Conservation (phyloP, 2,888 invertebrate genomes). For the Pardosa pseudoannulata region DNA sequence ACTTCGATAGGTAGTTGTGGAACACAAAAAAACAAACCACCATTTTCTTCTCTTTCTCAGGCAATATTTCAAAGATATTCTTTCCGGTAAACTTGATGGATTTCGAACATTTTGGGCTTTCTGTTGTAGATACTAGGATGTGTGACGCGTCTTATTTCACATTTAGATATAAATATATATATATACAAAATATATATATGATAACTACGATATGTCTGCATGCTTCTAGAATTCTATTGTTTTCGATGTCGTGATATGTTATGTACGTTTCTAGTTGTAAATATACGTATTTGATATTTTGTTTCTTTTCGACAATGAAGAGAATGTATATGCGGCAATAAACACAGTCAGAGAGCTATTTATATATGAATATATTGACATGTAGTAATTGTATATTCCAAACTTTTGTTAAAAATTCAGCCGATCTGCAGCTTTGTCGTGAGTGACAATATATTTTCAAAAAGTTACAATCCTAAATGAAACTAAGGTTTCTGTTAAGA, state of each 20-base stretch:
- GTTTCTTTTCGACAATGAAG: neutral
- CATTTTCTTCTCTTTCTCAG: neutral
- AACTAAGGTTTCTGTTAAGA: no score
- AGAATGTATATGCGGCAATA: no score
- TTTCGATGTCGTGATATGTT: constrained; percentile 39
- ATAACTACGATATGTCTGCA: constrained; percentile 8
- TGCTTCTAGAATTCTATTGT: constrained; percentile 30
- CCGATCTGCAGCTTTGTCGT: no score
- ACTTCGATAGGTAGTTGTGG: neutral
- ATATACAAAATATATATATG: no score
- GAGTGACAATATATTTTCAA: no score
- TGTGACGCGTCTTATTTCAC: constrained; percentile 19
- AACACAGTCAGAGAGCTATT: no score
- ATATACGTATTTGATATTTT: neutral
- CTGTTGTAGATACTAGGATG: constrained; percentile 23
- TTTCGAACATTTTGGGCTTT: neutral
- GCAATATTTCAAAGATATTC: neutral
- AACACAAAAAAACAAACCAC: neutral
- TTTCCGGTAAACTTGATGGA: neutral
- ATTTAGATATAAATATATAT: constrained; percentile 32
- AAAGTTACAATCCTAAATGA: no score
- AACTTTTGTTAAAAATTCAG: neutral
- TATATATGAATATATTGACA: no score
- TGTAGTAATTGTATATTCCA: neutral
- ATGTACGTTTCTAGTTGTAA: constrained; percentile 24